These are phyloP conservation scores for Sphaeridia pumilis DNA, from an alignment of 2,888 invertebrate genomes.

Conservation along the genomic window DNA sequence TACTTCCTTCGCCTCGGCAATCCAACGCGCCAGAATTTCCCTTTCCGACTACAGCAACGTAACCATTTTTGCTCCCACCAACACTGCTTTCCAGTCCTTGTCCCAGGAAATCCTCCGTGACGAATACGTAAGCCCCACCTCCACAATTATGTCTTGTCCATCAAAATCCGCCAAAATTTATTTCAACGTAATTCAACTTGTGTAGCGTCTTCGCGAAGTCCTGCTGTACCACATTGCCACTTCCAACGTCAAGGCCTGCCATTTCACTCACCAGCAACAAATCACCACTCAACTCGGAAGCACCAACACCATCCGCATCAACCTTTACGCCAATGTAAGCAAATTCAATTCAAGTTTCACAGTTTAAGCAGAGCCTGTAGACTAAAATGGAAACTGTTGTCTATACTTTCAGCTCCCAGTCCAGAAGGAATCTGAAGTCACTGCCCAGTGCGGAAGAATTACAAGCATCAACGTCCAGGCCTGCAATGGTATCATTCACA, in stretches of 20 bases:
- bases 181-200: too few species aligned
- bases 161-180: too few species aligned
- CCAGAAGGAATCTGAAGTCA: slow-evolving; percentile 45
- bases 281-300: slow-evolving; percentile 19
- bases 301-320: slow-evolving; percentile 22
- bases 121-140: slow-evolving; percentile 24
- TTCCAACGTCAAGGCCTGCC: slow-evolving; percentile 46
- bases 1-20: slow-evolving; percentile 46
- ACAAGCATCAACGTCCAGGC: slow-evolving; percentile 51
- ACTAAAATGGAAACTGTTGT: too few species aligned
- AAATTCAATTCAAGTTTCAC: too few species aligned
- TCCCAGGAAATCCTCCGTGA: slow-evolving; percentile 26
- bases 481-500: slow-evolving; percentile 56
- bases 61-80: slow-evolving; percentile 45
- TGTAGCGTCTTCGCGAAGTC: slow-evolving; percentile 43
- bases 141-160: too few species aligned
- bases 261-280: slow-evolving; percentile 24
- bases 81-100: slow-evolving; percentile 41
- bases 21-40: slow-evolving; percentile 41
- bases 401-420: slow-evolving; percentile 22
- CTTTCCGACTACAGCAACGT: slow-evolving; percentile 40
- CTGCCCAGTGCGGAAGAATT: slow-evolving; percentile 56
- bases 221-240: slow-evolving; percentile 52
- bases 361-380: too few species aligned
- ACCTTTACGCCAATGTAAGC: slow-evolving; percentile 26